Evolutionary conservation across 2,113 vertebrate species (phyloP).

Genomic region (Mystacornis crossleyi): DNA sequence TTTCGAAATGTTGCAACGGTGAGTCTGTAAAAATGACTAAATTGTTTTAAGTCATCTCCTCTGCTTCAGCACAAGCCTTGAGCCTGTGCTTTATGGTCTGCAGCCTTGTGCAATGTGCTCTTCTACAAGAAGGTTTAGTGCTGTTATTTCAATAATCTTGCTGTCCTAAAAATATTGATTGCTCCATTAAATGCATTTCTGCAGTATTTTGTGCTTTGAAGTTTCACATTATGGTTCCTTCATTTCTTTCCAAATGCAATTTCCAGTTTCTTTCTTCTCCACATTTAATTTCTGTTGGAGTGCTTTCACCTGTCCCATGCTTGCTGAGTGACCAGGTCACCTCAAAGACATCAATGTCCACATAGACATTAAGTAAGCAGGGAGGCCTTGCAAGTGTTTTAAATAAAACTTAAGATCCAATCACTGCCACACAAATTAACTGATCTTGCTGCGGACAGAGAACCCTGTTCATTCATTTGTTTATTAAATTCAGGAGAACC

Average conservation of each 20-base stretch:
- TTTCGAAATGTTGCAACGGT: background rate
- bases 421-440: background rate
- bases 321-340: background rate
- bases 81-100: background rate
- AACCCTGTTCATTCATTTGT: conserved; percentile 43
- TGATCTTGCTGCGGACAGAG: background rate
- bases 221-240: background rate
- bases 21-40: background rate
- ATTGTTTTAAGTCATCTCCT: background rate
- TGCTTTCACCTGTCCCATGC: background rate
- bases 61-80: background rate
- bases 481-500: conserved; percentile 40
- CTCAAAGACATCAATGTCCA: background rate
- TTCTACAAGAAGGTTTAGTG: background rate
- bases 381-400: background rate
- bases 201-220: background rate
- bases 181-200: background rate
- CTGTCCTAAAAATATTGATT: background rate
- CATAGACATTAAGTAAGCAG: background rate
- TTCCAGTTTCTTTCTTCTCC: background rate
- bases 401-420: background rate
- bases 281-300: background rate
- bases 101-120: background rate
- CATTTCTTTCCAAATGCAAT: background rate
- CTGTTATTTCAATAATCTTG: background rate